A percentile compares a stretch with the other conserved stretches of the same genome.
Evolutionary conservation across 2,797 vertebrate species (phyloP).

Genomic region (Pygocentrus nattereri): DNA sequence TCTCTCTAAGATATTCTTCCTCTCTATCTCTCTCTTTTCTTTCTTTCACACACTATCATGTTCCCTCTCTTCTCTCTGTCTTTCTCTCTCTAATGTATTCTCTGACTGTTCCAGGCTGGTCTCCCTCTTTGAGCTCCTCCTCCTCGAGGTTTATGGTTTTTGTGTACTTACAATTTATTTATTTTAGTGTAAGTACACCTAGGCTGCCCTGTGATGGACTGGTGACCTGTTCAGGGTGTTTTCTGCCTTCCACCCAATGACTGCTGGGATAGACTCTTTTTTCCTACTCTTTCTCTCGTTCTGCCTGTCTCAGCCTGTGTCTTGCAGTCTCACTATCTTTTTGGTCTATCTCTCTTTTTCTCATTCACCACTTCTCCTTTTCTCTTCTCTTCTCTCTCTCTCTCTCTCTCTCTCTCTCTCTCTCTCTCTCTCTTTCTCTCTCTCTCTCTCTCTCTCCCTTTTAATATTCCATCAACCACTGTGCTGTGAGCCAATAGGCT

Average conservation of each 20-base stretch:
- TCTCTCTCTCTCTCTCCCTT: not conserved
- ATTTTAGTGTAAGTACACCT: too few species aligned
- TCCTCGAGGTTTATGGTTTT: too few species aligned
- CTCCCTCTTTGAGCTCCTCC: too few species aligned
- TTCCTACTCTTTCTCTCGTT: not conserved
- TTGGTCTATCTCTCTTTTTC: not conserved
- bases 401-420: not conserved
- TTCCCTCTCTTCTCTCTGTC: too few species aligned
- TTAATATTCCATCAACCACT: slow-evolving; percentile 59
- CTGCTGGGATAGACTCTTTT: too few species aligned
- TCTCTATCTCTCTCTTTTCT: not conserved
- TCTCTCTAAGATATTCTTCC: slow-evolving; percentile 1
- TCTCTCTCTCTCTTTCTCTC: not conserved
- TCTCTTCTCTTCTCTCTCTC: not conserved
- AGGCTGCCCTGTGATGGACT: too few species aligned
- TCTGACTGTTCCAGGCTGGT: too few species aligned
- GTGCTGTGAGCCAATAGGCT: slow-evolving; percentile 54
- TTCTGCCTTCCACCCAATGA: too few species aligned
- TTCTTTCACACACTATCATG: too few species aligned
- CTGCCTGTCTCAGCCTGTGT: not conserved
- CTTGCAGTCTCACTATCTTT: not conserved
- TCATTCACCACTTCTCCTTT: slow-evolving; percentile 1
- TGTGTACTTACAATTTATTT: too few species aligned
- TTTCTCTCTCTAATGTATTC: too few species aligned
- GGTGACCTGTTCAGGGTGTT: too few species aligned